Conservation (phyloP, 2,113 vertebrate genomes). For the Muntiacus reevesi region DNA sequence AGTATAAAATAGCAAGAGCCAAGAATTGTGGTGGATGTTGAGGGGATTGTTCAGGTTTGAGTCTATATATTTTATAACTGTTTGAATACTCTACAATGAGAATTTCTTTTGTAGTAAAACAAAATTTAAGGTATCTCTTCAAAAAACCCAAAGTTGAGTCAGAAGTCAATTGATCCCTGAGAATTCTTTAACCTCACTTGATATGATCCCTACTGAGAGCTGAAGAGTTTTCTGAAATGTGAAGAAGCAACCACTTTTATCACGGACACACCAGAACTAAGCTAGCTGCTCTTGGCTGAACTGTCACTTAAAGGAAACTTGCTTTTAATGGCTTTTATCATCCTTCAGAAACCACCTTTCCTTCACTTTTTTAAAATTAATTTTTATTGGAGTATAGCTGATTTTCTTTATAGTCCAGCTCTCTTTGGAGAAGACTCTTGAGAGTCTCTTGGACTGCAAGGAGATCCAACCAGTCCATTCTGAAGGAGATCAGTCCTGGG, state of each 20-base stretch:
- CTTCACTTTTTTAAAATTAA: background rate
- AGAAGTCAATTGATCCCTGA: background rate
- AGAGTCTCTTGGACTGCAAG: background rate
- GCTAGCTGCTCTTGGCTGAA: background rate
- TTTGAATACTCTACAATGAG: background rate
- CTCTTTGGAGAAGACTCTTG: background rate
- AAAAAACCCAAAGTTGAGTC: background rate
- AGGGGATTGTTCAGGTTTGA: conserved; percentile 5
- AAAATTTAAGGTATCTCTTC: background rate
- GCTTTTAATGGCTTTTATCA: background rate
- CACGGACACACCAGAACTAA: background rate
- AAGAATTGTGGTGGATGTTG: background rate
- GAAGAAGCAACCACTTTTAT: conserved; percentile 4
- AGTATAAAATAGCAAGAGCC: background rate
- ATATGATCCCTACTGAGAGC: background rate
- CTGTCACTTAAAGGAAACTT: background rate
- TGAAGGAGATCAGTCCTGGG: background rate
- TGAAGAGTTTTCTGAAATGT: conserved; percentile 21
- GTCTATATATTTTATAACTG: conserved; percentile 1
- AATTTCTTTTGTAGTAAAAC: background rate
- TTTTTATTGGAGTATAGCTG: background rate
- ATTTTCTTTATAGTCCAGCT: background rate
- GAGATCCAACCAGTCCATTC: background rate
- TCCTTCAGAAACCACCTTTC: background rate
- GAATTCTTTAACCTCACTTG: conserved; percentile 26